Conservation (phyloP, 2,888 invertebrate species). For the Andrena hattorfiana region DNA sequence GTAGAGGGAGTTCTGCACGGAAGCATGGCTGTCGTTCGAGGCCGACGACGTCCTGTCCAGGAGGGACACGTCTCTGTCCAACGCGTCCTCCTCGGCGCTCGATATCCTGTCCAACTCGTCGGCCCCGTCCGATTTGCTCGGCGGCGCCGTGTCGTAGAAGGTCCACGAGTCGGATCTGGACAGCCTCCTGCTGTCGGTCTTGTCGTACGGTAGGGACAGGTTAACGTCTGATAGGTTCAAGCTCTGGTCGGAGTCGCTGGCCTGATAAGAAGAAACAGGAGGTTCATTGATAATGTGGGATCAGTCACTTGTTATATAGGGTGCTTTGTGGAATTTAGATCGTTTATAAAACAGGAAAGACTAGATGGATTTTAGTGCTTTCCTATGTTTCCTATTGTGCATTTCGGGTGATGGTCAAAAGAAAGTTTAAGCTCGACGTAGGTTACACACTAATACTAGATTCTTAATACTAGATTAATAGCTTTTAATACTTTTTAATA, state of each 20-base stretch:
- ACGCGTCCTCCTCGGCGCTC: slow-evolving; percentile 73
- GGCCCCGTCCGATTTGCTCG: slow-evolving; percentile 65
- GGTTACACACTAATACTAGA: no score
- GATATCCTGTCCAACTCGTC: slow-evolving; percentile 80
- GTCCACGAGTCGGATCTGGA: slow-evolving; percentile 86
- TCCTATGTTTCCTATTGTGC: no score
- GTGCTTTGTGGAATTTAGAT: not conserved
- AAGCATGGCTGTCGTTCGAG: slow-evolving; percentile 74
- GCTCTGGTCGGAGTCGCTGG: slow-evolving; percentile 72
- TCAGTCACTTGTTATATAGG: not conserved
- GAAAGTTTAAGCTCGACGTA: no score
- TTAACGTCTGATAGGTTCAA: slow-evolving; percentile 75
- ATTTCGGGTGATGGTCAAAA: no score
- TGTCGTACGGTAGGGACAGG: slow-evolving; percentile 75
- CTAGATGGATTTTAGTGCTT: no score
- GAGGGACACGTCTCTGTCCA: slow-evolving; percentile 64
- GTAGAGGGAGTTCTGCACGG: slow-evolving; percentile 84
- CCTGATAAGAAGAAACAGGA: slow-evolving; percentile 30
- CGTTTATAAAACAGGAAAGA: no score
- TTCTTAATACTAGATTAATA: no score
- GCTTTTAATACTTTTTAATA: no score
- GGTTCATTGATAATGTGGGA: not conserved
- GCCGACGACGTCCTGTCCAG: slow-evolving; percentile 67
- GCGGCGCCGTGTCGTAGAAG: slow-evolving; percentile 84
- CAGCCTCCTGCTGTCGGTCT: slow-evolving; percentile 78